A percentile compares a stretch with the other conserved stretches of the same genome.
Evolutionary conservation across 2,113 vertebrate genomes (phyloP).

Genomic region (Platysternon megacephalum): DNA sequence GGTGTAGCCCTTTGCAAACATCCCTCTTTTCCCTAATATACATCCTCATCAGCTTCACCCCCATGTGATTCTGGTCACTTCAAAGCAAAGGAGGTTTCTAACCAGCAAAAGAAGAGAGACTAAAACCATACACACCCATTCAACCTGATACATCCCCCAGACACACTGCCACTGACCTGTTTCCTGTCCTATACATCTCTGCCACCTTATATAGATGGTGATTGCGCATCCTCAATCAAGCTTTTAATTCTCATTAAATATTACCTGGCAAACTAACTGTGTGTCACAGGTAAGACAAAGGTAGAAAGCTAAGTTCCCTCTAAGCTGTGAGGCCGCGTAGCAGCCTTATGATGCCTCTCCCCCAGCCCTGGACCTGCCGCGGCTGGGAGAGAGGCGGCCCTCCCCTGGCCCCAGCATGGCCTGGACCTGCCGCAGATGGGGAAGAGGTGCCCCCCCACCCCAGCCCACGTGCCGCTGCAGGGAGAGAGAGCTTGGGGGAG

Average conservation of each 20-base stretch:
- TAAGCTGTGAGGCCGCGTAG: no score
- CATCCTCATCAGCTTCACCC: not conserved
- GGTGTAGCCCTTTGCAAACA: not conserved
- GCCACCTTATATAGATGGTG: not conserved
- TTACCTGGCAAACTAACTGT: not conserved
- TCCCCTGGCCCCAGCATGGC: no score
- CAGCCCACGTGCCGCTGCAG: no score
- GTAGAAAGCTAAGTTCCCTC: no score
- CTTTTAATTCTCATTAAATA: slow-evolving; percentile 16
- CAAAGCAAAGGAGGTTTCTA: not conserved
- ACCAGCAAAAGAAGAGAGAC: not conserved
- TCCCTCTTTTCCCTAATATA: not conserved
- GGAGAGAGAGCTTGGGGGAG: no score
- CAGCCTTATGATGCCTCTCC: no score
- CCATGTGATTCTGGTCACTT: not conserved
- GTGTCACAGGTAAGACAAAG: not conserved
- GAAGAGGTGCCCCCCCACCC: no score
- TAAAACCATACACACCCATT: not conserved
- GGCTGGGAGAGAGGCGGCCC: no score
- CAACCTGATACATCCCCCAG: not conserved
- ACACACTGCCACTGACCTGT: not conserved
- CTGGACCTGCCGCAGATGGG: no score
- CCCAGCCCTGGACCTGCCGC: no score
- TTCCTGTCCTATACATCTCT: not conserved
- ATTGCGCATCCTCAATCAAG: not conserved